phyloP scores from a whole-genome alignment of 2,113 vertebrate genomes.

The Odobenus rosmarus region DNA sequence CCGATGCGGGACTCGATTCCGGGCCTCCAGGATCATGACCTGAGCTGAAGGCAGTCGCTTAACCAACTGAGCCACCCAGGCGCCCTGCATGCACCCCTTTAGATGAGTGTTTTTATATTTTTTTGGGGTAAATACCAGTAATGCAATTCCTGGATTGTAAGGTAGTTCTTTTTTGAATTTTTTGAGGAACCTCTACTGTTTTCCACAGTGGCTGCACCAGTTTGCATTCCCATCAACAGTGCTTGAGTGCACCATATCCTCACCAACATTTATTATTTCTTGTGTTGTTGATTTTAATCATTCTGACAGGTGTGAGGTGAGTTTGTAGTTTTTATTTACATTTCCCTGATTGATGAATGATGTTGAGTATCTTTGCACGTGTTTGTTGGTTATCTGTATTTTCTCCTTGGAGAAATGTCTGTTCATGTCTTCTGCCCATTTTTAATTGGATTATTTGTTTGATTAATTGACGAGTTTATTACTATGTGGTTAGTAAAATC shows the following conservation, averaged over 20 bases:
- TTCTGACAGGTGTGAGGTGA: background rate
- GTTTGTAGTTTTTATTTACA: background rate
- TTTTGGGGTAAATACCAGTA: background rate
- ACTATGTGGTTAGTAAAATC: background rate
- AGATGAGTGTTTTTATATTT: background rate
- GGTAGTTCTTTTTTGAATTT: background rate
- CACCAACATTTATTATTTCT: background rate
- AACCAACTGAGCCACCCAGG: too few relatives aligned
- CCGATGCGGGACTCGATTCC: too few relatives aligned
- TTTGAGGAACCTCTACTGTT: background rate
- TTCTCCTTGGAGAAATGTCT: background rate
- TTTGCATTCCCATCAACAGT: background rate
- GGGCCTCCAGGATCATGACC: too few relatives aligned
- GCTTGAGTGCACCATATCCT: background rate
- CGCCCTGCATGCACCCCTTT: background rate
- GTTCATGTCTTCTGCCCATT: background rate
- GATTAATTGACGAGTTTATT: background rate
- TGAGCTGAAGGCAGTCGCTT: too few relatives aligned
- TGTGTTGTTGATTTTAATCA: background rate
- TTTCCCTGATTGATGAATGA: background rate
- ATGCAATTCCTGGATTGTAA: background rate
- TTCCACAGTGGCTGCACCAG: background rate
- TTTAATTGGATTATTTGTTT: background rate
- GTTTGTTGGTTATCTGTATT: background rate
- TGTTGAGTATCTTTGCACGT: background rate